Percentiles rank a stretch among this genome's conserved stretches.
Evolutionary conservation across 2,888 invertebrate genomes (phyloP).

Genomic region (Thelaira solivaga): DNA sequence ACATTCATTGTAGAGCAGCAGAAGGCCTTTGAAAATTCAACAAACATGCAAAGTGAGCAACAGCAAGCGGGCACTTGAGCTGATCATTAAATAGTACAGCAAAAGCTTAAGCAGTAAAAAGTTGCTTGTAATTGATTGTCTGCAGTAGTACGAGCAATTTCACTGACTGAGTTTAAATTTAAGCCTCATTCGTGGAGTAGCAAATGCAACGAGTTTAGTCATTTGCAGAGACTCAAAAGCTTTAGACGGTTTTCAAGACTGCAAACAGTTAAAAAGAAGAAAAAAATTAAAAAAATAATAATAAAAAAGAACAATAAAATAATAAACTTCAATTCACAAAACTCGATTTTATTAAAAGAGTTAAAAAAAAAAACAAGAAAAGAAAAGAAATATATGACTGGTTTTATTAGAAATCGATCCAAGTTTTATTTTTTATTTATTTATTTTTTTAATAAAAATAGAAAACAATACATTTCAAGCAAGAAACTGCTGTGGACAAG

Average conservation of each 20-base stretch:
- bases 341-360: constrained; percentile 1
- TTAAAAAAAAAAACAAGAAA: too few relatives aligned
- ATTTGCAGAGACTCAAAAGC: constrained; percentile 58
- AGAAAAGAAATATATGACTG: neutral
- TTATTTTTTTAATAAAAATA: neutral
- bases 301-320: neutral
- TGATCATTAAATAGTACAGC: constrained; percentile 2
- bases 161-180: constrained; percentile 13
- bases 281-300: constrained; percentile 6
- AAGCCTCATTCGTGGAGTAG: constrained; percentile 21
- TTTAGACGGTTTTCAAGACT: constrained; percentile 48
- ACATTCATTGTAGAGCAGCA: constrained; percentile 10
- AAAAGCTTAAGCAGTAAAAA: constrained; percentile 33
- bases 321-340: neutral
- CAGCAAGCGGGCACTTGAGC: neutral
- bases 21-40: constrained; percentile 5
- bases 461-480: constrained; percentile 19
- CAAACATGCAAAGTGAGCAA: neutral
- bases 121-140: too few relatives aligned
- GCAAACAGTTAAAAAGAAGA: neutral
- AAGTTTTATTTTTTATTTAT: too few relatives aligned
- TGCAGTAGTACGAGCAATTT: constrained; percentile 4
- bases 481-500: constrained; percentile 1
- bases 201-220: constrained; percentile 49
- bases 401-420: neutral